Conservation (phyloP, 2,797 vertebrate species). For the Anguilla obscura region DNA sequence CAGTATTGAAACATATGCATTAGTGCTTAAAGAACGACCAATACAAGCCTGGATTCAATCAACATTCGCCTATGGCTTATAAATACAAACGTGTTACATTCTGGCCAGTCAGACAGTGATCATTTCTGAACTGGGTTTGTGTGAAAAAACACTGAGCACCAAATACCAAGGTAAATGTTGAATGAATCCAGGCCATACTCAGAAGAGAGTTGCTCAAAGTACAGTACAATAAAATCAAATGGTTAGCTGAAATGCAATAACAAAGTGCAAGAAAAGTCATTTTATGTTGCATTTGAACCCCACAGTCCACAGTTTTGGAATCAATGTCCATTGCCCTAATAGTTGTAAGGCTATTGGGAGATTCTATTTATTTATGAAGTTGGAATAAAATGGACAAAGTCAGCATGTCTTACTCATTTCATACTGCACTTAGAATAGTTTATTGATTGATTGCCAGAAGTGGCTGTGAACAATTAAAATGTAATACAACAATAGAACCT, state of each 20-base stretch:
- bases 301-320: not conserved
- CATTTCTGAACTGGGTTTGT: not conserved
- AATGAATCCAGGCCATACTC: not conserved
- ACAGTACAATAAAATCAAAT: not conserved
- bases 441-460: slow-evolving; percentile 53
- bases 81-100: not conserved
- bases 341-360: not conserved
- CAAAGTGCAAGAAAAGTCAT: not conserved
- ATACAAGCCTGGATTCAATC: not conserved
- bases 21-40: not conserved
- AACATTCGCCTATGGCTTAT: not conserved
- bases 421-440: slow-evolving; percentile 45
- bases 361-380: slow-evolving; percentile 24
- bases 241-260: not conserved
- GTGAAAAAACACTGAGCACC: not conserved
- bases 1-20: not conserved
- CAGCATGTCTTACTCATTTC: slow-evolving; percentile 27
- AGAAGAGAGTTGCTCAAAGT: not conserved
- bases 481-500: slow-evolving; percentile 39
- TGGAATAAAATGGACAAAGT: slow-evolving; percentile 20
- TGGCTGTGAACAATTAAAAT: slow-evolving; percentile 52
- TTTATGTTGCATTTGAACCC: not conserved
- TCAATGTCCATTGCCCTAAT: slow-evolving; percentile 8
- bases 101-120: not conserved
- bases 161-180: not conserved